Base-by-base conservation (phyloP, 2,888 invertebrate genomes). In the Elysia crispata region DNA sequence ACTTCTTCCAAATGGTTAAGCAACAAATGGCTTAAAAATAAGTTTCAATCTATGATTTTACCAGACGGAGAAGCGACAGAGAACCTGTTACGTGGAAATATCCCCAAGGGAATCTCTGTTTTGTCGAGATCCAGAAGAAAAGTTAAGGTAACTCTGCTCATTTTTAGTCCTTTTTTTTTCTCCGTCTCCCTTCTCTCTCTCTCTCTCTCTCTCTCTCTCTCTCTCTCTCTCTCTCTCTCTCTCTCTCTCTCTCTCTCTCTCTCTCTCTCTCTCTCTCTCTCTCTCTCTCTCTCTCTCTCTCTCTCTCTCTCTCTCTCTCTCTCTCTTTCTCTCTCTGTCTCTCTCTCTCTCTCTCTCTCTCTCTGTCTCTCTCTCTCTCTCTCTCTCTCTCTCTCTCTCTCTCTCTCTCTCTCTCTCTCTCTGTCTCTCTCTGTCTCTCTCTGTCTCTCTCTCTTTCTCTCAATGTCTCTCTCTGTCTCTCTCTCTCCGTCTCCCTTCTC, bases 61-160 rank as follows among this genome's bases (percentile, higher is more conserved):
- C 18, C 70, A 77, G 77, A 77, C 25, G 60, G 62, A 41, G 62
- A 70, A 5, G 60, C 33, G 5, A 77, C 77, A 0, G 60, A 60
- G 1, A 70, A 70, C 33, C 15, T 77, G 67, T 60, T 77, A 28
- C 69, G 33, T 18, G 77, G 72, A 1, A 69, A 62, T 8, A 60
- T 77, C 6, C 77, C 77, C 25, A 77, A 77, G 70, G 77, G 77
- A 25, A 13, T 77, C 28, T 33, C 70, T 8, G 70, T 60, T 1
- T 62, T 77, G 62, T 57, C 70, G 33, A 57, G 31, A 0, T 30
- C 30, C 15, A 33, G 77, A 6, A 57, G 20, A n/a, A 77, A 77
- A 60, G 60, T 60, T 5, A 23, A 25, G 28, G n/a, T 30, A 18
- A 1, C 20, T 67, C 5, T 23, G 28, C 5, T n/a, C 31, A 33